Evolutionary conservation across 2,888 invertebrate genomes (phyloP), one percentile per base, ranked within the genome.

Genomic region (Allacma fusca): DNA sequence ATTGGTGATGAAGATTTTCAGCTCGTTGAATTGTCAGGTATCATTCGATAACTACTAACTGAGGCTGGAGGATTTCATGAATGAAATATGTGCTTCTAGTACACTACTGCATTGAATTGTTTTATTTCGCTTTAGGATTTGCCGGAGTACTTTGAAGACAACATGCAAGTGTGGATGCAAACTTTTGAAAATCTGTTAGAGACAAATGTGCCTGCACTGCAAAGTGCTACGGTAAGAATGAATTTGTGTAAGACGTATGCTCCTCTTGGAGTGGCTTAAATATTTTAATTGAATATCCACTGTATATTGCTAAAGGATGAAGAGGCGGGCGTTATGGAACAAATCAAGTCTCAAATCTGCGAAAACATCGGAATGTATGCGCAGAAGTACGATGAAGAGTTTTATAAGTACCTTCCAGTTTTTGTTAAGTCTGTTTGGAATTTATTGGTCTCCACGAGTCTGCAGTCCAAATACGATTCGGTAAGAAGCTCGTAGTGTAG

Each of bases 141-240:
- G 83, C 99, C 99, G 0, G 99, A 99, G 88, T 98, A 95, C 88
- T 99, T 99, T 86, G 99, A 99, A 87, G 98, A 99, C 86, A 97
- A 98, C 87, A 97, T 99, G 93, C 89, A 89, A 26, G 90, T 90
- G 0, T 99, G 99, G 98, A 98, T 99, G 97, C 90, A 91, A 0
- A 91, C 95, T 85, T 94, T 98, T 84, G 91, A 95, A 72, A 91
- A 90, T 40, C 88, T 99, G 43, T 89, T 99, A 44, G 92, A 91
- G 77, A 89, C 90, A 0, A 92, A 96, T 87, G 93, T 95, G 57
- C 91, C 92, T 0, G 88, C 91, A 34, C 88, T 97, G 79, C 91
- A 92, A 9, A 24, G 24, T 85, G 92, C 92, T 19, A 88, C 87
- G 81, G 91, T 91, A 87, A 87, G 40, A 40, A 40, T 40, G 5